A percentile compares a stretch with the other conserved stretches of the same genome.
phyloP scores from a whole-genome alignment of 2,113 vertebrate genomes.

The Typhlomys cinereus region DNA sequence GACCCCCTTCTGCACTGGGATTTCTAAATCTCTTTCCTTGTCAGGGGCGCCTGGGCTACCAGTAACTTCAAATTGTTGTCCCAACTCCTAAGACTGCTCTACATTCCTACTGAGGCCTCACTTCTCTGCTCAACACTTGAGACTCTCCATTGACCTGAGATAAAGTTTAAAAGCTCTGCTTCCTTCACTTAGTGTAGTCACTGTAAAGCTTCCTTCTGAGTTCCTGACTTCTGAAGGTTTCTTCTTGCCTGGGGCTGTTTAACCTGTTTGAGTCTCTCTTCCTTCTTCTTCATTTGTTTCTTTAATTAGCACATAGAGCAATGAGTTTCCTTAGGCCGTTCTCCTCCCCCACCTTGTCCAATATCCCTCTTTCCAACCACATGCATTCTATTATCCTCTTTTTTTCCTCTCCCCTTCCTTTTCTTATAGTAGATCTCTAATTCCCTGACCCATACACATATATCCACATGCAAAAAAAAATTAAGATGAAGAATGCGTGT shows the following conservation, averaged over 20 bases:
- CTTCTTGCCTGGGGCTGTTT: background rate
- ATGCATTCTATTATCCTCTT: background rate
- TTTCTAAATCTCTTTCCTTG: background rate
- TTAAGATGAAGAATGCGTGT: background rate
- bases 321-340: too few species aligned
- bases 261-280: background rate
- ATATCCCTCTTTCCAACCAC: too few species aligned
- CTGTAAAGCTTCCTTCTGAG: background rate
- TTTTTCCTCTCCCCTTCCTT: background rate
- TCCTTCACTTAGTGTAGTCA: background rate
- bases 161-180: background rate
- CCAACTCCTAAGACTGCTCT: background rate
- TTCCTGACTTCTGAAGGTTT: background rate
- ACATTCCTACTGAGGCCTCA: background rate
- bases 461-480: too few species aligned
- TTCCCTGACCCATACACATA: background rate
- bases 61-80: background rate
- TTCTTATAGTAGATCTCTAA: background rate
- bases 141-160: background rate
- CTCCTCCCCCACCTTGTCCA: too few species aligned
- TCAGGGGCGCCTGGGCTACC: background rate
- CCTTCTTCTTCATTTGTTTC: background rate
- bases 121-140: background rate
- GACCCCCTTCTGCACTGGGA: accelerated
- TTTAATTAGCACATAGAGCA: background rate